These are phyloP conservation scores for Lysandra coridon DNA, from an alignment of 2,888 invertebrate genomes.

Conservation along the genomic window DNA sequence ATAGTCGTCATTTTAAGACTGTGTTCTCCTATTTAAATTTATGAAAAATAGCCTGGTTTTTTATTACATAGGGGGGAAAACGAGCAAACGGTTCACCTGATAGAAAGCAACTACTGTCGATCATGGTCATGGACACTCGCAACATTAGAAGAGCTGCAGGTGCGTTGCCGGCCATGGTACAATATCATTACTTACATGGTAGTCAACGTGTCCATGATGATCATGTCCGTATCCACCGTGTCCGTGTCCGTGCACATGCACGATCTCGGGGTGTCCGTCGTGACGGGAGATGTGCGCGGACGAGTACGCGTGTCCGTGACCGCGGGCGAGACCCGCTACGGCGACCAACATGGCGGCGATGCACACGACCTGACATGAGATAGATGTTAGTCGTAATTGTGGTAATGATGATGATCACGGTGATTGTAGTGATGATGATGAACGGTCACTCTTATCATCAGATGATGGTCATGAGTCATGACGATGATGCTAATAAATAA, in stretches of 20 bases:
- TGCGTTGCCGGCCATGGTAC: too few species aligned
- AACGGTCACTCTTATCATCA: not conserved
- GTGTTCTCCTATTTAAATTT: too few species aligned
- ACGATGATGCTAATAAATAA: not conserved
- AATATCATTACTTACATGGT: constrained; percentile 50
- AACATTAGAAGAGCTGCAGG: too few species aligned
- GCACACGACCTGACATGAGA: constrained; percentile 43
- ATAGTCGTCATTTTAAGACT: too few species aligned
- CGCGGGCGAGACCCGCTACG: constrained; percentile 48
- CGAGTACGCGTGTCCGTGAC: constrained; percentile 45
- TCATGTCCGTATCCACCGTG: constrained; percentile 39
- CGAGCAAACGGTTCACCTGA: too few species aligned
- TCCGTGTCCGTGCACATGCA: constrained; percentile 36
- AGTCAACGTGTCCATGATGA: constrained; percentile 59
- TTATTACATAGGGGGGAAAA: too few species aligned
- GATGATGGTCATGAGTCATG: too few species aligned
- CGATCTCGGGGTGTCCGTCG: constrained; percentile 43
- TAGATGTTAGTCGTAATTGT: not conserved
- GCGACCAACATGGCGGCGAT: constrained; percentile 42
- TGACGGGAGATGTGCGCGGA: constrained; percentile 47
- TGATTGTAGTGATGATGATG: too few species aligned
- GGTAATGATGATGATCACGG: not conserved
- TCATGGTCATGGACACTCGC: too few species aligned
- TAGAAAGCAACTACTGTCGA: too few species aligned
- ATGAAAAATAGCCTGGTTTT: too few species aligned